Conservation (phyloP, 2,797 vertebrate species). For the Lutjanus campechanus region DNA sequence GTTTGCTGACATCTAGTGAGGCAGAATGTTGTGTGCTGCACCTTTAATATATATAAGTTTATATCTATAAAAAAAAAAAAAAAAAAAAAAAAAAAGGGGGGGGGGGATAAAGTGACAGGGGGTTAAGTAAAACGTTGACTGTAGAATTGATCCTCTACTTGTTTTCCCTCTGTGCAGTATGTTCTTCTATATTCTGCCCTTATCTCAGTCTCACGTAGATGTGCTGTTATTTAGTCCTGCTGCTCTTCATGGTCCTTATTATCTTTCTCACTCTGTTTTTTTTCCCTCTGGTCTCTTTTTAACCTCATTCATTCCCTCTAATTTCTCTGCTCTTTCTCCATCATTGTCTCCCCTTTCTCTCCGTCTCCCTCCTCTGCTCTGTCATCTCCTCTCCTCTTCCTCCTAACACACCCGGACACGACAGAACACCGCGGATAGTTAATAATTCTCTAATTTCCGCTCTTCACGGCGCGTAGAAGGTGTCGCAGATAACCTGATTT, state of each 20-base stretch:
- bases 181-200: slow-evolving; percentile 42
- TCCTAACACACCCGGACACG: slow-evolving; percentile 68
- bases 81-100: neutral
- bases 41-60: neutral
- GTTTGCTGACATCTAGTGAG: no score
- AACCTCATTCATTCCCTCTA: slow-evolving; percentile 55
- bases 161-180: slow-evolving; percentile 9
- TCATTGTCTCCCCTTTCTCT: slow-evolving; percentile 17
- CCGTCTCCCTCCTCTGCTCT: slow-evolving; percentile 43
- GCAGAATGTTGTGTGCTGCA: no score
- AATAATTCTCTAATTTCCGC: slow-evolving; percentile 88
- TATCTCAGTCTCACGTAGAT: slow-evolving; percentile 62
- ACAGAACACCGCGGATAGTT: slow-evolving; percentile 80
- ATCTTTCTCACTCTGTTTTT: slow-evolving; percentile 49
- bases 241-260: slow-evolving; percentile 62
- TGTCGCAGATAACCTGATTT: slow-evolving; percentile 88
- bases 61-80: neutral
- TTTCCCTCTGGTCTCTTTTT: slow-evolving; percentile 56
- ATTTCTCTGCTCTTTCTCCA: slow-evolving; percentile 54
- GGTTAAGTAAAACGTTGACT: slow-evolving; percentile 20
- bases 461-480: slow-evolving; percentile 84
- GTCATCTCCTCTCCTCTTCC: slow-evolving; percentile 61
- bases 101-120: neutral
- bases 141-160: slow-evolving; percentile 19
- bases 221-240: slow-evolving; percentile 53